These are phyloP conservation scores for Bettongia penicillata DNA, from an alignment of 2,113 vertebrate genomes.

Conservation along the genomic window DNA sequence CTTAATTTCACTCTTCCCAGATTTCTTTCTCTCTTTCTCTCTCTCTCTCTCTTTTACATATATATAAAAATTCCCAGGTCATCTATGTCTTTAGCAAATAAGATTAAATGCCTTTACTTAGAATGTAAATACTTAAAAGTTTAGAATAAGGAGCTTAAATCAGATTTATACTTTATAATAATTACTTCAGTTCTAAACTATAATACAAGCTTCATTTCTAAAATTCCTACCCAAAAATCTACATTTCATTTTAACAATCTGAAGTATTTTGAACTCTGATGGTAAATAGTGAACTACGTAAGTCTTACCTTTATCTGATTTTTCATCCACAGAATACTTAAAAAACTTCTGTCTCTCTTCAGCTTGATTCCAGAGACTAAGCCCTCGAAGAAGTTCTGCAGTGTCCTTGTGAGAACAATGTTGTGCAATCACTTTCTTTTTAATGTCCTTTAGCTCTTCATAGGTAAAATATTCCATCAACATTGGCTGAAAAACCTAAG, in stretches of 20 bases:
- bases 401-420: constrained; percentile 93
- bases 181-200: constrained; percentile 4
- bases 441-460: constrained; percentile 98
- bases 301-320: constrained; percentile 91
- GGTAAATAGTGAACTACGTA: background rate
- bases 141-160: constrained; percentile 36
- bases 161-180: constrained; percentile 44
- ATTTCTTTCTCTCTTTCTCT: background rate
- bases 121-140: constrained; percentile 20
- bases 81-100: background rate
- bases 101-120: constrained; percentile 14
- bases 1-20: background rate
- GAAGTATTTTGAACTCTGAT: background rate
- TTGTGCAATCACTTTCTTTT: constrained; percentile 97
- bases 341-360: constrained; percentile 95
- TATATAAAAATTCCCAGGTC: background rate
- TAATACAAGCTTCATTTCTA: background rate
- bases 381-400: constrained; percentile 90
- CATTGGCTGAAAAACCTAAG: constrained; percentile 99
- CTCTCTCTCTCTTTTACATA: too few relatives aligned
- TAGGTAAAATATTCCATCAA: constrained; percentile 99
- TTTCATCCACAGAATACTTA: constrained; percentile 96
- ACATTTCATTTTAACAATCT: constrained; percentile 23
- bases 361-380: constrained; percentile 93
- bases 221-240: constrained; percentile 41